Evolutionary conservation across 2,797 vertebrate species (phyloP).

Genomic region (Apodemus agrarius): DNA sequence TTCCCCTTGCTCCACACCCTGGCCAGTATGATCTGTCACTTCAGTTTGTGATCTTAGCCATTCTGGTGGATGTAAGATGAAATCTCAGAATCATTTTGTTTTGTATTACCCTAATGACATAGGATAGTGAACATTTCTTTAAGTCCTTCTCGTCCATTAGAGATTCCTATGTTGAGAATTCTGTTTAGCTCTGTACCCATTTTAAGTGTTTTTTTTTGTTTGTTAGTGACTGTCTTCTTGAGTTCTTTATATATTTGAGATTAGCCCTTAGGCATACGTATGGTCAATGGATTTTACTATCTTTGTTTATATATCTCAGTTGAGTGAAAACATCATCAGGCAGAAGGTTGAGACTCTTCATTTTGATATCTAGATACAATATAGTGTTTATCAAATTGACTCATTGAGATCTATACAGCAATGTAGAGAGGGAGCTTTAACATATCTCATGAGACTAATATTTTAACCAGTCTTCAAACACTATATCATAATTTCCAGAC

Average conservation of each 20-base stretch:
- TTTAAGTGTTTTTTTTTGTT: too few species aligned
- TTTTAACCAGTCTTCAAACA: not conserved
- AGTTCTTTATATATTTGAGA: not conserved
- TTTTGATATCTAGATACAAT: slow-evolving; percentile 21
- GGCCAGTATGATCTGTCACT: too few species aligned
- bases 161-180: too few species aligned
- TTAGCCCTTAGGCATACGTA: not conserved
- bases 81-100: too few species aligned
- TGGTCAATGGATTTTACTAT: not conserved
- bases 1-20: too few species aligned
- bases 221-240: too few species aligned
- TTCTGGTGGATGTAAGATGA: too few species aligned
- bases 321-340: slow-evolving; percentile 21
- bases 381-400: not conserved
- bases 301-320: not conserved
- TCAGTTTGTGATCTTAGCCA: too few species aligned
- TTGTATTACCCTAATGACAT: too few species aligned
- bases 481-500: not conserved
- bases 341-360: slow-evolving; percentile 5
- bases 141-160: too few species aligned
- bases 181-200: too few species aligned
- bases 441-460: slow-evolving; percentile 17
- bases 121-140: too few species aligned
- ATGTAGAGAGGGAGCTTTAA: not conserved
- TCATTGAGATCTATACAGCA: not conserved